Conservation (phyloP, 2,113 vertebrate species). For the Coregonus clupeaformis region DNA sequence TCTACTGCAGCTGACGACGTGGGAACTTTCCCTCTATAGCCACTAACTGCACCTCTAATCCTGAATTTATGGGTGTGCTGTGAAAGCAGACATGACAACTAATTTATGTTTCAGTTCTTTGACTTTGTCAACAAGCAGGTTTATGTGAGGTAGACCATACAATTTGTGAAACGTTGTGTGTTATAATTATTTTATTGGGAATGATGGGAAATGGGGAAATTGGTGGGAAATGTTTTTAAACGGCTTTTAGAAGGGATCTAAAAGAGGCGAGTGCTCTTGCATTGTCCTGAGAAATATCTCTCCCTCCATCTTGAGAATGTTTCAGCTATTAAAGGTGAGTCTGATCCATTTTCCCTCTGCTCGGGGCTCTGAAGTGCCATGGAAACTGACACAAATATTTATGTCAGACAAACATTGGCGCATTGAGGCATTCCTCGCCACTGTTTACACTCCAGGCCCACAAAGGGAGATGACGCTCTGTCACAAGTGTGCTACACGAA, state of each 20-base stretch:
- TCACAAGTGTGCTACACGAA: constrained; percentile 67
- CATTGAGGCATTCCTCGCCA: constrained; percentile 57
- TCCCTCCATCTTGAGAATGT: constrained; percentile 68
- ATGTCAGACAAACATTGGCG: constrained; percentile 69
- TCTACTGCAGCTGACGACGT: constrained; percentile 49
- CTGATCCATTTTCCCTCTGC: constrained; percentile 54
- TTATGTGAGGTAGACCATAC: constrained; percentile 10
- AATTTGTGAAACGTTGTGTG: constrained; percentile 17
- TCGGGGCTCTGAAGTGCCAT: constrained; percentile 70
- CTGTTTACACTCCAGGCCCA: constrained; percentile 63
- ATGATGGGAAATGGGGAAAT: constrained; percentile 21
- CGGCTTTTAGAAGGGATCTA: too few relatives aligned
- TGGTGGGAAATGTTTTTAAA: constrained; percentile 33
- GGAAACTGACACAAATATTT: constrained; percentile 84
- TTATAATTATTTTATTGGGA: constrained; percentile 9
- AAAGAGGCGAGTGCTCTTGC: constrained; percentile 16
- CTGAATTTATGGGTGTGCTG: constrained; percentile 54
- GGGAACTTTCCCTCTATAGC: constrained; percentile 57
- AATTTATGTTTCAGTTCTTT: constrained; percentile 24
- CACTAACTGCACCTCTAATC: constrained; percentile 58
- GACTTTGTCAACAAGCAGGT: constrained; percentile 42
- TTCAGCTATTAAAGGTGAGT: constrained; percentile 71
- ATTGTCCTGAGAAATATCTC: constrained; percentile 71
- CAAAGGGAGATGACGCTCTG: constrained; percentile 74
- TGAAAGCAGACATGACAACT: constrained; percentile 47